Base-by-base conservation (phyloP, 2,797 vertebrate species). In the Dipus sagitta region DNA sequence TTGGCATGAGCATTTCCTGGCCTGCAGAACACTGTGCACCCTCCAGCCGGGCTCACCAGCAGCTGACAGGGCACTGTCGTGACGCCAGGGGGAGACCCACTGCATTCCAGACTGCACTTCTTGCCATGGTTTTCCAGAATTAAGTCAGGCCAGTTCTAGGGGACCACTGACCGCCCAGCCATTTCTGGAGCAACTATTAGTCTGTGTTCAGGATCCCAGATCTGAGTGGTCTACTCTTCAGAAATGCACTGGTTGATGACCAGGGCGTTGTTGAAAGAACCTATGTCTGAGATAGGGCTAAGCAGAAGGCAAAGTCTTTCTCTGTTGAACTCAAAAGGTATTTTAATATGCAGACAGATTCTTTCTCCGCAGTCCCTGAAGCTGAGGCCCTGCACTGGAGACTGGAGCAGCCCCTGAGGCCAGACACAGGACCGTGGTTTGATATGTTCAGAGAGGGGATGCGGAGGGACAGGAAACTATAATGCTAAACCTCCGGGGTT, bases 21-120 rank as follows among this genome's bases (percentile, higher is more conserved):
- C 38, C 60, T 54, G 17, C 10, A 60, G 21, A 82, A 64, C 7
- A 52, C 14, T 18, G 4, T 1, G 2, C 26, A 28, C 24, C 26
- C 28, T 20, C 30, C 70, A 60, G 42, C 3, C 17, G 34, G 54
- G 17, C 11, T 26, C n/a, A 54, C 1, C 15, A 5, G 5, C 32
- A 47, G 52, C 88, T 47, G 2, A 42, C 1, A 30, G 15, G 38
- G 38, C 4, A 10, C n/a, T 32, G 6, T 28, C 1, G 24, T 6
- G 3, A 64, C 5, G 6, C 3, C 13, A 11, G n/a, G 4, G 30
- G 0, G 20, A 21, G 15, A 83, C 28, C 9, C 2, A 1, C 2
- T 1, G 26, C 12, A 3, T 76, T 71, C 54, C 14, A 18, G 34
- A 15, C n/a, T 34, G 34, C 34, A 38, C 10, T 18, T 38, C 10